Conservation (phyloP, 2,888 invertebrate genomes). For the Clivina fossor region DNA sequence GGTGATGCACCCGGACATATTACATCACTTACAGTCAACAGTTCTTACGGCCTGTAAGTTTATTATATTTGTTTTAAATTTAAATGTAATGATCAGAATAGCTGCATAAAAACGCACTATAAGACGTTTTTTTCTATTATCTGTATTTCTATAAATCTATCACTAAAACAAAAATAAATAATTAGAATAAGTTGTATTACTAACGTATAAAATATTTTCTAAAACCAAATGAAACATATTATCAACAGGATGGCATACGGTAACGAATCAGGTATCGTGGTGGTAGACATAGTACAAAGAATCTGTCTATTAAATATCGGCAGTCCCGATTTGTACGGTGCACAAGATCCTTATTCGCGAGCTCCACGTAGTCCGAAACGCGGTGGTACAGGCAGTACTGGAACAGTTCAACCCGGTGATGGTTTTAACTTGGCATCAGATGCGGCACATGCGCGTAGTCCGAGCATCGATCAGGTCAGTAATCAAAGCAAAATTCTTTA, state of each 20-base stretch:
- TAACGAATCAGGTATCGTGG: slow-evolving; percentile 92
- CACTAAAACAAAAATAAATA: neutral
- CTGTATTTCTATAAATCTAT: too few relatives aligned
- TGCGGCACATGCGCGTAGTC: slow-evolving; percentile 71
- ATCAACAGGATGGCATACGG: slow-evolving; percentile 96
- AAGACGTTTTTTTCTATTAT: too few relatives aligned
- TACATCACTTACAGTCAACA: slow-evolving; percentile 89
- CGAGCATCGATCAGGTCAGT: slow-evolving; percentile 87
- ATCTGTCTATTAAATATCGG: slow-evolving; percentile 84
- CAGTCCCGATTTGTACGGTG: slow-evolving; percentile 88
- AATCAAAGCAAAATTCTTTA: too few relatives aligned
- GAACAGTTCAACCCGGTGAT: slow-evolving; percentile 54
- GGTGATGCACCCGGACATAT: slow-evolving; percentile 82
- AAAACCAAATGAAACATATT: too few relatives aligned
- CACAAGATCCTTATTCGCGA: slow-evolving; percentile 83
- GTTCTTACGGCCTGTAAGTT: slow-evolving; percentile 95
- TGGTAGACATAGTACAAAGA: slow-evolving; percentile 92
- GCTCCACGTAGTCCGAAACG: slow-evolving; percentile 75
- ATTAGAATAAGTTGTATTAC: neutral
- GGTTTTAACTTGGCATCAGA: slow-evolving; percentile 47
- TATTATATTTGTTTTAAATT: neutral
- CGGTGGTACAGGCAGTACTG: slow-evolving; percentile 52
- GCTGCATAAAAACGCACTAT: too few relatives aligned
- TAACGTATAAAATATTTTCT: slow-evolving; percentile 6
- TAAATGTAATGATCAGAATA: too few relatives aligned